Conservation (phyloP, 2,888 invertebrate species). For the Yponomeuta cagnagella region DNA sequence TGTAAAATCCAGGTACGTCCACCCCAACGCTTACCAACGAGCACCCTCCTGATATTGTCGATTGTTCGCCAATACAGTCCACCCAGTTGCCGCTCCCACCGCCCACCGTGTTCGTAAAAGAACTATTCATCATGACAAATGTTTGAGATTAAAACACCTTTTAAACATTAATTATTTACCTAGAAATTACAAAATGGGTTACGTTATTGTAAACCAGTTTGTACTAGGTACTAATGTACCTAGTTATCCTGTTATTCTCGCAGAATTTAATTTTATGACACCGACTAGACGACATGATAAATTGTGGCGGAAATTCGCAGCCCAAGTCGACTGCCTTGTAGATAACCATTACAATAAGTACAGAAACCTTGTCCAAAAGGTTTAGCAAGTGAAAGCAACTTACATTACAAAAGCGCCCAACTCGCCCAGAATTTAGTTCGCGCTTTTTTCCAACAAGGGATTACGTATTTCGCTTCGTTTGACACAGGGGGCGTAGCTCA, state of each 20-base stretch:
- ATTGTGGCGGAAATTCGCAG: constrained; percentile 4
- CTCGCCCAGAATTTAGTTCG: background rate
- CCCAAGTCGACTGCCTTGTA: constrained; percentile 17
- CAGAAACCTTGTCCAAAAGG: constrained; percentile 13
- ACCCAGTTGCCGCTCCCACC: too few relatives aligned
- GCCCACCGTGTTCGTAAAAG: too few relatives aligned
- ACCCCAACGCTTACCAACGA: too few relatives aligned
- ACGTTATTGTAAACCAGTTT: too few relatives aligned
- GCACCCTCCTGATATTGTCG: too few relatives aligned
- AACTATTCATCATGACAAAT: too few relatives aligned
- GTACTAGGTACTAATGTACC: background rate
- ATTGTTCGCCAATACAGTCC: too few relatives aligned
- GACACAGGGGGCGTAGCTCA: constrained; percentile 30
- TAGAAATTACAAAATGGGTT: background rate
- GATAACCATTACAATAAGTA: constrained; percentile 24
- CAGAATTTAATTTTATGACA: background rate
- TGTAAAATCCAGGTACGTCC: too few relatives aligned
- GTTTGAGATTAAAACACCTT: too few relatives aligned
- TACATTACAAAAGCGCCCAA: background rate
- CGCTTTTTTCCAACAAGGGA: background rate
- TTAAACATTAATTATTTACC: too few relatives aligned
- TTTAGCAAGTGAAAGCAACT: constrained; percentile 14
- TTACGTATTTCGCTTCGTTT: background rate
- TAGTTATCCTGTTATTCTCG: background rate
- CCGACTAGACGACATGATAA: background rate